Percentiles rank a stretch among this genome's conserved stretches.
Evolutionary conservation across 2,797 vertebrate species (phyloP).

Genomic region (Crax fasciolata): DNA sequence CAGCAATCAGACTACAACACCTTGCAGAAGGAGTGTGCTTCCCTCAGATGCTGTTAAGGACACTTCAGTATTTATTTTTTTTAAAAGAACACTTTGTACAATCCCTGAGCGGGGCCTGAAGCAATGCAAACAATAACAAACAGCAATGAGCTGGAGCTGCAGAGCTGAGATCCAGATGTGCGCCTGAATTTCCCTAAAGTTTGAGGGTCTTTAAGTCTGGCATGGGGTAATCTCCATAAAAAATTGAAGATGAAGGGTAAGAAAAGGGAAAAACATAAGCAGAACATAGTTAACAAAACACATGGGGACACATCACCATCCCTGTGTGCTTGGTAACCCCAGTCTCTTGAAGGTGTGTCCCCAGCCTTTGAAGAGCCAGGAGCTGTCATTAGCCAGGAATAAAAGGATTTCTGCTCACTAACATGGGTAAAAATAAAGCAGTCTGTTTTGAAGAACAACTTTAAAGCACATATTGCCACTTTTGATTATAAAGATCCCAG

Average conservation of each 20-base stretch:
- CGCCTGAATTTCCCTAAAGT: background rate
- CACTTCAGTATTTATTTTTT: slow-evolving; percentile 29
- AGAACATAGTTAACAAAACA: background rate
- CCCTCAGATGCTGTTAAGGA: background rate
- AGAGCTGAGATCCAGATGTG: slow-evolving; percentile 43
- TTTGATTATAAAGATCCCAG: background rate
- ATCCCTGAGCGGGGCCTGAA: background rate
- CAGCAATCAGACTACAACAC: accelerated
- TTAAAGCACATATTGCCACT: background rate
- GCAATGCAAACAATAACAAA: slow-evolving; percentile 58
- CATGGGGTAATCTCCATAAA: background rate
- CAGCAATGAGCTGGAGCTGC: background rate
- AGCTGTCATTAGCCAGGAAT: background rate
- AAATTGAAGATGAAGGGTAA: background rate
- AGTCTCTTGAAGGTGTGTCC: background rate
- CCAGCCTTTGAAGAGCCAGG: background rate
- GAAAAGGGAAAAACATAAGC: background rate
- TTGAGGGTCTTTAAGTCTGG: background rate
- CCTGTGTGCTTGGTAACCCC: background rate
- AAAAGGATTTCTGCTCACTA: background rate
- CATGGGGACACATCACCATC: background rate
- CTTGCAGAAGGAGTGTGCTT: background rate
- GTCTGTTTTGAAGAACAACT: background rate
- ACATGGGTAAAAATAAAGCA: background rate
- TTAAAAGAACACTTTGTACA: slow-evolving; percentile 41